phyloP scores from a whole-genome alignment of 2,888 invertebrate genomes.

The Serrognathus titanus region DNA sequence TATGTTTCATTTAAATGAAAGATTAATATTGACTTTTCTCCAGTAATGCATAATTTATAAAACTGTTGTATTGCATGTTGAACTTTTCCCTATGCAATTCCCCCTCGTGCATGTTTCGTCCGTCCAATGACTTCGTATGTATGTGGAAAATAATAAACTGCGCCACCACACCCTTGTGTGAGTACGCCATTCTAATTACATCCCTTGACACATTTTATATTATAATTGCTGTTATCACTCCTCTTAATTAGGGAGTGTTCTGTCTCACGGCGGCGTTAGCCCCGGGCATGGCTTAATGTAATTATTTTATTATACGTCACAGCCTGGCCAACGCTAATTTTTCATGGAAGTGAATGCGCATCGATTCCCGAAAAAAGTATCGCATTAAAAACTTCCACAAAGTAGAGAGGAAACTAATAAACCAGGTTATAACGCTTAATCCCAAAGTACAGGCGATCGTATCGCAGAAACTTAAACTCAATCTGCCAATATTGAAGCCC shows the following conservation, averaged over 20 bases:
- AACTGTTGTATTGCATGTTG: too few species aligned
- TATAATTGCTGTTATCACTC: conserved; percentile 44
- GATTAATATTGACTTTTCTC: too few species aligned
- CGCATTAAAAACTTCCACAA: conserved; percentile 16
- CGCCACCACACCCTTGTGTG: conserved; percentile 11
- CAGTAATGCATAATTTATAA: too few species aligned
- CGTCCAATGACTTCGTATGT: too few species aligned
- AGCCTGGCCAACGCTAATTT: too few species aligned
- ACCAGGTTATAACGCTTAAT: conserved; percentile 10
- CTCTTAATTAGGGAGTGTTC: conserved; percentile 41
- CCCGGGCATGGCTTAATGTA: not conserved
- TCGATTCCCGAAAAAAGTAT: not conserved
- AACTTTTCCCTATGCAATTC: too few species aligned
- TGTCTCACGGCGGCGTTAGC: not conserved
- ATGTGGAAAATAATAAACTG: not conserved
- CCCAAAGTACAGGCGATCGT: conserved; percentile 16
- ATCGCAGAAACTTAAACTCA: conserved; percentile 3
- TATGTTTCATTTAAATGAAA: too few species aligned
- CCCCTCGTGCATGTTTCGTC: too few species aligned
- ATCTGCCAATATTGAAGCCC: not conserved
- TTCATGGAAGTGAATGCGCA: too few species aligned
- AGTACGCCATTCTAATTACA: conserved; percentile 24
- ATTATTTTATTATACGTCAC: conserved; percentile 3
- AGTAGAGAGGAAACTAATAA: conserved; percentile 18
- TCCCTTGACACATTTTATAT: conserved; percentile 39